phyloP scores from a whole-genome alignment of 2,888 invertebrate genomes.

The Microchrysa polita region DNA sequence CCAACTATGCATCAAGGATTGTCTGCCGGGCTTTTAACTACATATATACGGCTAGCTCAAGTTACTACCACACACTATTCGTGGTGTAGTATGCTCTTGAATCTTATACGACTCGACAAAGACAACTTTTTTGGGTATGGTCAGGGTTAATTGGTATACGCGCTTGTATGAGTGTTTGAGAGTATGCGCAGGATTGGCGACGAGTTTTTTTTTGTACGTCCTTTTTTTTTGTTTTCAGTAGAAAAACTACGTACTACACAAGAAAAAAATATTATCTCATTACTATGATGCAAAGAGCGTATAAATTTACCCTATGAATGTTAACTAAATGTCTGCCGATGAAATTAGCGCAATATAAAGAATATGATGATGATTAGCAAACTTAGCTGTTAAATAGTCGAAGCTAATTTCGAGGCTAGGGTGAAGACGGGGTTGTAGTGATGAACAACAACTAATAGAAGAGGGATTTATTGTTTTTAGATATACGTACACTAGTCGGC shows the following conservation, averaged over 20 bases:
- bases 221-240: too few species aligned
- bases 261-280: neutral
- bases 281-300: slow-evolving; percentile 6
- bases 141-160: slow-evolving; percentile 41
- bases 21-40: slow-evolving; percentile 7
- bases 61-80: slow-evolving; percentile 31
- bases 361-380: too few species aligned
- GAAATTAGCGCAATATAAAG: neutral
- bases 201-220: slow-evolving; percentile 2
- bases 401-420: too few species aligned
- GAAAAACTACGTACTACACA: neutral
- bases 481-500: too few species aligned
- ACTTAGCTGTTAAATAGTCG: too few species aligned
- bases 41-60: neutral
- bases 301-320: slow-evolving; percentile 24
- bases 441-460: too few species aligned
- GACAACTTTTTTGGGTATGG: slow-evolving; percentile 45
- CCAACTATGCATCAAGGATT: slow-evolving; percentile 44
- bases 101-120: slow-evolving; percentile 6
- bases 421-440: too few species aligned
- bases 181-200: slow-evolving; percentile 15
- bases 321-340: slow-evolving; percentile 4
- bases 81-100: slow-evolving; percentile 28
- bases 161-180: slow-evolving; percentile 5
- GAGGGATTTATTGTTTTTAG: too few species aligned